Conservation (phyloP, 1,140 invertebrate genomes). For the Phortica variegata region DNA sequence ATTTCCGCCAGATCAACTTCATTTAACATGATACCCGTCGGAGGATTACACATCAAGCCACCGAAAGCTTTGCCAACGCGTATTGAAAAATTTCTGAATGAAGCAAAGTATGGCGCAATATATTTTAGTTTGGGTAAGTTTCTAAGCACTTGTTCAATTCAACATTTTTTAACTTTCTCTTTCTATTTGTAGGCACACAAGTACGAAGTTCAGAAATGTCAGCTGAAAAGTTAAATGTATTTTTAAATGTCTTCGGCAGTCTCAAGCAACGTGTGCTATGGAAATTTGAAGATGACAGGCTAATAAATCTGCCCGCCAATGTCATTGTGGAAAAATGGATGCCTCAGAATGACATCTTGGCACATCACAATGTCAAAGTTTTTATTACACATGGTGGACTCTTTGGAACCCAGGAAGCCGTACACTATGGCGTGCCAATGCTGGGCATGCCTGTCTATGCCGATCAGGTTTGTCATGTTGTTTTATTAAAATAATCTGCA, state of each 20-base stretch:
- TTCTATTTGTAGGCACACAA: constrained; percentile 26
- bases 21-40: constrained; percentile 58
- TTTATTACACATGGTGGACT: constrained; percentile 67
- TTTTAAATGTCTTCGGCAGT: constrained; percentile 58
- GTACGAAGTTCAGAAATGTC: constrained; percentile 44
- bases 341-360: constrained; percentile 65
- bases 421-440: constrained; percentile 64
- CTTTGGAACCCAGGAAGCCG: constrained; percentile 62
- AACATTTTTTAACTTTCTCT: constrained; percentile 8
- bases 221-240: constrained; percentile 51
- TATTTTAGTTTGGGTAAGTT: constrained; percentile 61
- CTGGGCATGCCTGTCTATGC: constrained; percentile 63
- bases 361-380: constrained; percentile 61
- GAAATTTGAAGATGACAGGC: constrained; percentile 62
- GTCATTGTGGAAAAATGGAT: constrained; percentile 64
- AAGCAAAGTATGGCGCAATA: constrained; percentile 59
- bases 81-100: constrained; percentile 44
- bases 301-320: constrained; percentile 60
- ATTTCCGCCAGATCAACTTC: constrained; percentile 54
- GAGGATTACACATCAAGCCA: constrained; percentile 57
- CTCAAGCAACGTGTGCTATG: constrained; percentile 63
- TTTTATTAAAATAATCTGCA: background rate
- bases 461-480: constrained; percentile 59
- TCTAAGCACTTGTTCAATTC: background rate
- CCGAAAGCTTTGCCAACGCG: constrained; percentile 42